Evolutionary conservation across 23 tunicate species (phyloP).

Genomic region (Halocynthia roretzi): DNA sequence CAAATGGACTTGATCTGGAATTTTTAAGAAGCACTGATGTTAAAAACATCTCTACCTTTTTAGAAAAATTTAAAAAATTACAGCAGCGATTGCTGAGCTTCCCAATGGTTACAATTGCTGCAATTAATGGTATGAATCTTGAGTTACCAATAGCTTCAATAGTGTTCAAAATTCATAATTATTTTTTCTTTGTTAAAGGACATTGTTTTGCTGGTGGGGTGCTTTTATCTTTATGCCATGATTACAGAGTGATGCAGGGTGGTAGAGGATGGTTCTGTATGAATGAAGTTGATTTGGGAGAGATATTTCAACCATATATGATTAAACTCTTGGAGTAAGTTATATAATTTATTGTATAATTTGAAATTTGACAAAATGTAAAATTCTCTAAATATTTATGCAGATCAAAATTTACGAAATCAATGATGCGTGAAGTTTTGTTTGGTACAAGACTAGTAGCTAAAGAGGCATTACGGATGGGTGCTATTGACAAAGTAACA

Average conservation of each 20-base stretch:
- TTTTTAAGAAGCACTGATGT: too few species aligned
- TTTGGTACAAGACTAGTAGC: slow-evolving; percentile 25
- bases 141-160: too few species aligned
- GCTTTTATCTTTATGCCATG: slow-evolving; percentile 10
- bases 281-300: slow-evolving; percentile 21
- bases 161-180: too few species aligned
- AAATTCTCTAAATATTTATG: too few species aligned
- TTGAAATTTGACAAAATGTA: too few species aligned
- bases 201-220: slow-evolving; percentile 30
- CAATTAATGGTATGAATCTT: not conserved
- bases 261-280: slow-evolving; percentile 26
- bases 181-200: not conserved
- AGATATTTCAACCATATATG: not conserved
- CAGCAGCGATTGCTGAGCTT: slow-evolving; percentile 7
- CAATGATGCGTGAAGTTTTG: not conserved
- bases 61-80: not conserved
- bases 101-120: slow-evolving; percentile 31
- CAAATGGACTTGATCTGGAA: slow-evolving; percentile 16
- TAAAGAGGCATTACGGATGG: slow-evolving; percentile 17
- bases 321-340: too few species aligned
- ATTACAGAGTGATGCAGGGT: slow-evolving; percentile 26
- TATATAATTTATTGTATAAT: too few species aligned
- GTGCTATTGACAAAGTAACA: slow-evolving; percentile 24
- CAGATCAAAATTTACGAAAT: too few species aligned
- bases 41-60: not conserved